phyloP scores from a whole-genome alignment of 2,113 vertebrate genomes.

The Helogale parvula region DNA sequence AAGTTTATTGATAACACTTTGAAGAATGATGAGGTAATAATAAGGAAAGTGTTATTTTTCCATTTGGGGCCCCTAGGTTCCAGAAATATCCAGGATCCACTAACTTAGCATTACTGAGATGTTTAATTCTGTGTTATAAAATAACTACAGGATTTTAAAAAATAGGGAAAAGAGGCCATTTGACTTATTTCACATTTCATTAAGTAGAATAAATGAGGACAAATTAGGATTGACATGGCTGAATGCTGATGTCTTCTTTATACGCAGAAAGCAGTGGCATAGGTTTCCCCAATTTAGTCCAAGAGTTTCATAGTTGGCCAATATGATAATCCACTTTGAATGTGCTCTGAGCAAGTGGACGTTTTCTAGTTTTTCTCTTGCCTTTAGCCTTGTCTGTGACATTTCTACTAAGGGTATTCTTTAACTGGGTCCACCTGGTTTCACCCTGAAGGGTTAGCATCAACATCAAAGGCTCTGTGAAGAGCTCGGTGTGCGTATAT shows the following conservation, averaged over 20 bases:
- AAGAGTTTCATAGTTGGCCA: neutral
- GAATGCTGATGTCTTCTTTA: neutral
- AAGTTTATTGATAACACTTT: constrained; percentile 2
- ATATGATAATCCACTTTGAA: neutral
- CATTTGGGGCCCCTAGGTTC: neutral
- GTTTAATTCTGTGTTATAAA: constrained; percentile 23
- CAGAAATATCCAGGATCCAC: neutral
- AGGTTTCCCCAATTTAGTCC: neutral
- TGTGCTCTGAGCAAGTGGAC: neutral
- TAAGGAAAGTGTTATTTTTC: neutral
- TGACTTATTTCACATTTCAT: neutral
- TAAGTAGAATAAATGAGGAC: neutral
- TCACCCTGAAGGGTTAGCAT: neutral
- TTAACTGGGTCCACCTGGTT: neutral
- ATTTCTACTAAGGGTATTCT: neutral
- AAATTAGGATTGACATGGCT: neutral
- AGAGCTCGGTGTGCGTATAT: neutral
- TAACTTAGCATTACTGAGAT: neutral
- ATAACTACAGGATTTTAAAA: neutral
- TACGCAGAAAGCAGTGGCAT: neutral
- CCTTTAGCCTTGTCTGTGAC: neutral
- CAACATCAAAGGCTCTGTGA: neutral
- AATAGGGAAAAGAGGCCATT: neutral
- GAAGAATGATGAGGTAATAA: neutral
- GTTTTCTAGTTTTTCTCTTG: neutral